Conservation (phyloP, 1,140 invertebrate species). For the Pissodes strobi region DNA sequence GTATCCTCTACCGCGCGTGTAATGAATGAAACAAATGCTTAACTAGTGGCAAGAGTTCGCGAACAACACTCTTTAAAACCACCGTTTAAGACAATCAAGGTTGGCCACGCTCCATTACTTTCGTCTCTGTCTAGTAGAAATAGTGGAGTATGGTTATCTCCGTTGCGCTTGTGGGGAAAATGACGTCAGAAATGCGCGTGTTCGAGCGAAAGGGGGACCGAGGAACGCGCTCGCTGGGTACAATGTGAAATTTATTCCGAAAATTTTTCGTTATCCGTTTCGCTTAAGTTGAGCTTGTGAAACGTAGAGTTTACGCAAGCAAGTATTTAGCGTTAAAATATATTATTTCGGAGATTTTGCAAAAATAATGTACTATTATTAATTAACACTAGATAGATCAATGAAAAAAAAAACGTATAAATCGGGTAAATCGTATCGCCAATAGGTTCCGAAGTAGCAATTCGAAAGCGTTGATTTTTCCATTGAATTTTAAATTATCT, state of each 20-base stretch:
- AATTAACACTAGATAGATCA: too few species aligned
- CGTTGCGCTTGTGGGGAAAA: conserved; percentile 3
- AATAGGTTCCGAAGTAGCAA: too few species aligned
- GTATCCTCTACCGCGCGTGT: conserved; percentile 26
- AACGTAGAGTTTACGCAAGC: conserved; percentile 6
- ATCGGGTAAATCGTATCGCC: too few species aligned
- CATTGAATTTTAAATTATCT: too few species aligned
- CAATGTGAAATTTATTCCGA: conserved; percentile 19
- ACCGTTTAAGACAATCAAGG: conserved; percentile 30
- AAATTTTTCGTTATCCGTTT: conserved; percentile 17
- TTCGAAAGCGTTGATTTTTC: too few species aligned
- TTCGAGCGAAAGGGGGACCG: conserved; percentile 13
- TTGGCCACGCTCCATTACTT: conserved; percentile 15
- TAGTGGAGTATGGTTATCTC: background rate
- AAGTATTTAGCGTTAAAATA: too few species aligned
- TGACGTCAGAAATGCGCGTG: conserved; percentile 20
- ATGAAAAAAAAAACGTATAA: too few species aligned
- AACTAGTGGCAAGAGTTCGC: conserved; percentile 28
- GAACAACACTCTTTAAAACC: conserved; percentile 28
- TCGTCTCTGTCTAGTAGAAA: background rate
- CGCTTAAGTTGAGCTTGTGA: conserved; percentile 1
- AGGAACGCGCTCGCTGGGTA: conserved; percentile 7
- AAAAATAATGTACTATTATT: too few species aligned
- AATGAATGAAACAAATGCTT: conserved; percentile 23
- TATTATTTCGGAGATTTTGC: too few species aligned